Evolutionary conservation across 2,888 invertebrate genomes (phyloP), one percentile per base, ranked within the genome.

Genomic region (Automeris io): DNA sequence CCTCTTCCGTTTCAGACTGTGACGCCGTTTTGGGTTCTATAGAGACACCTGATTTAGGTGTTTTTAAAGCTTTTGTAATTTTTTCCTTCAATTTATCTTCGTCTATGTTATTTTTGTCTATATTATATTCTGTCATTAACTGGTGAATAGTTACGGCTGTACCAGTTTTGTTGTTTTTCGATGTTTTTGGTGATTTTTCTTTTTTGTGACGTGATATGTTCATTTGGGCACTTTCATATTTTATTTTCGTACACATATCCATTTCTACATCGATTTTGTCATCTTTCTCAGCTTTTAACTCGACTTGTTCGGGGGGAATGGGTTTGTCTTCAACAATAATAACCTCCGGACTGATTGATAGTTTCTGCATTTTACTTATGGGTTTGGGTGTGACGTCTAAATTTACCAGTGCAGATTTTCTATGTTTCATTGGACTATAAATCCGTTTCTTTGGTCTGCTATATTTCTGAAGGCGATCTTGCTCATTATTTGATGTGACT

Each of bases 331-430:
- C 37, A 22, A 31, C 13, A 31, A 22, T 7, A 2, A 11, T 31
- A 13, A 37, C 22, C 6, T 37, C 22, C 16, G 37, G 37, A 38
- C 55, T 70, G 21, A 40, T 44, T 0, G 78, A 77, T 2, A 68
- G 36, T 43, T 71, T 81, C 18, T 63, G 70, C 42, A 80, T 68
- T 47, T 85, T 85, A 1, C 22, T 51, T 0, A 45, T 45, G 0
- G 75, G 78, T 47, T 75, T 81, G 0, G 83, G 82, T 0, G 85
- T 79, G 0, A 64, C n/a, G 1, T 78, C 71, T 3, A 55, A 32
- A 0, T 41, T 45, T 0, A 46, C 40, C 1, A 46, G 2, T 1
- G 45, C 35, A 9, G 33, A 16, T 1, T 49, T 6, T 5, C 47
- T 54, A n/a, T 47, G 21, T 24, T 54, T 57, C 0, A 49, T 35